phyloP scores from a whole-genome alignment of 2,888 invertebrate genomes.

The Drosophila sordidapex region DNA sequence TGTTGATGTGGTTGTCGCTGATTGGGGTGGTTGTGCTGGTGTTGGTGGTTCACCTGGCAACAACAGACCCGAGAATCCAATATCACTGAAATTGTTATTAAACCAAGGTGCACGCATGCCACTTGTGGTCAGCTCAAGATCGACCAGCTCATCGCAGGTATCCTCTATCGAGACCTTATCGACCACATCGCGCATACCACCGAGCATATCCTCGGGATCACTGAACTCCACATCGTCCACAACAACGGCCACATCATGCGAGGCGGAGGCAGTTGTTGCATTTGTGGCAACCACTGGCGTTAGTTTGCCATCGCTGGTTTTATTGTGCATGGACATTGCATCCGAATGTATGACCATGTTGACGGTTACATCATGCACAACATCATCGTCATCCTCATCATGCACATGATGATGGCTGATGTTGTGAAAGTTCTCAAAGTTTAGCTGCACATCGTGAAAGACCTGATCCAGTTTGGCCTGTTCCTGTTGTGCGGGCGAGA shows the following conservation, averaged over 20 bases:
- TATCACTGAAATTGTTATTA: constrained; percentile 74
- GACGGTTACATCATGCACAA: constrained; percentile 60
- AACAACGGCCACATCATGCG: constrained; percentile 47
- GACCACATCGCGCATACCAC: constrained; percentile 92
- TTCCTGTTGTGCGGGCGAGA: constrained; percentile 49
- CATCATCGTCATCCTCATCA: constrained; percentile 46
- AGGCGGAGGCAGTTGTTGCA: constrained; percentile 13
- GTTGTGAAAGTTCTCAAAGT: constrained; percentile 80
- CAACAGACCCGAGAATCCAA: constrained; percentile 70
- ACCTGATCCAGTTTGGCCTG: constrained; percentile 77
- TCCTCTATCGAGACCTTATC: constrained; percentile 86
- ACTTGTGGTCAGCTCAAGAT: constrained; percentile 77
- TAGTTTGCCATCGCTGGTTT: constrained; percentile 44
- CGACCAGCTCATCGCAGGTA: constrained; percentile 83
- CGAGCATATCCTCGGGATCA: constrained; percentile 94
- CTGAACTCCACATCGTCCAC: constrained; percentile 89
- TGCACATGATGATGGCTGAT: constrained; percentile 41
- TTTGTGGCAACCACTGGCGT: constrained; percentile 40
- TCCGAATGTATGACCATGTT: constrained; percentile 69
- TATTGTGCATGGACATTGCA: constrained; percentile 47
- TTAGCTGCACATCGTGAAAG: constrained; percentile 82
- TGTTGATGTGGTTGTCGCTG: constrained; percentile 1
- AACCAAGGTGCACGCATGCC: constrained; percentile 79
- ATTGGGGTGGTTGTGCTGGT: constrained; percentile 5
- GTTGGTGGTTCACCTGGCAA: constrained; percentile 69